Percentiles rank a stretch among this genome's conserved stretches.
phyloP scores from a whole-genome alignment of 2,888 invertebrate genomes.

The Drosophila rubida region DNA sequence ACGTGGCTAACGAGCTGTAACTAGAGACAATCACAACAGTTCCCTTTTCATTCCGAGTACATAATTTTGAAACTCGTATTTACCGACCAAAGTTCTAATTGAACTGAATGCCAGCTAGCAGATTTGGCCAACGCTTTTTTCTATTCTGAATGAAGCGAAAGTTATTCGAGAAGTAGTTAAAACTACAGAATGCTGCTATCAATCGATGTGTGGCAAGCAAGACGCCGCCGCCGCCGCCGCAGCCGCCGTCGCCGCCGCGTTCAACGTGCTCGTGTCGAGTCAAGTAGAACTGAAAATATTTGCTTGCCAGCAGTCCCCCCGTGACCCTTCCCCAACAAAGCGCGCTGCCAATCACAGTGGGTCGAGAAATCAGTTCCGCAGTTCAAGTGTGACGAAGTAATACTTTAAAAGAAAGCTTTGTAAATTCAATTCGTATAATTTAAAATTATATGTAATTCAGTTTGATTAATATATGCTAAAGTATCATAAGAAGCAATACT shows the following conservation, averaged over 20 bases:
- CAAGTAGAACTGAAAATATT: constrained; percentile 46
- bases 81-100: constrained; percentile 9
- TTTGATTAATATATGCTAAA: too few species aligned
- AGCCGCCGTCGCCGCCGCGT: too few species aligned
- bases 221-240: too few species aligned
- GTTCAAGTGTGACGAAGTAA: too few species aligned
- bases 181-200: neutral
- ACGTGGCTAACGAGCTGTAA: neutral
- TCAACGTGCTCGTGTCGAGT: constrained; percentile 29
- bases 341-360: neutral
- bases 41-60: neutral
- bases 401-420: too few species aligned
- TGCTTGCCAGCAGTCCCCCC: constrained; percentile 33
- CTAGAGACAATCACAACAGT: neutral
- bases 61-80: neutral
- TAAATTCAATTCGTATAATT: too few species aligned
- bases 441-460: too few species aligned
- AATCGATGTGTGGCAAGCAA: constrained; percentile 10
- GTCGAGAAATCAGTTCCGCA: neutral
- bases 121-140: constrained; percentile 14
- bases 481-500: too few species aligned
- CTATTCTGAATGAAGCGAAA: constrained; percentile 12
- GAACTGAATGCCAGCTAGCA: constrained; percentile 15
- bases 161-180: constrained; percentile 19
- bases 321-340: neutral